A percentile compares a stretch with the other conserved stretches of the same genome.
Conservation (phyloP, 2,113 vertebrate genomes). For the Regulus satrapa region DNA sequence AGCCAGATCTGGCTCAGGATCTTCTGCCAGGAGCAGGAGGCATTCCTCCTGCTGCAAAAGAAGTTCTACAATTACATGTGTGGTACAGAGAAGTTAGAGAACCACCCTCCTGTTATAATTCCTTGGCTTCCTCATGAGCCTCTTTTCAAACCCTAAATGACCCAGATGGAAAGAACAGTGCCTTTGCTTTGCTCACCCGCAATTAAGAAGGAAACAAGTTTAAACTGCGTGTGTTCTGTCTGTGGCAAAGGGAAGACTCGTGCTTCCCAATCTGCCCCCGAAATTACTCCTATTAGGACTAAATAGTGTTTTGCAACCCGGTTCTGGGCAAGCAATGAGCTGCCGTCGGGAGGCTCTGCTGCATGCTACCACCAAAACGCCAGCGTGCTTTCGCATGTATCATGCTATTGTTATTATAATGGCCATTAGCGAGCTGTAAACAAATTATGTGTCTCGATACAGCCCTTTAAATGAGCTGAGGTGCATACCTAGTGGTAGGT, state of each 20-base stretch:
- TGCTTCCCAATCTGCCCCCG: neutral
- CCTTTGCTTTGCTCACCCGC: neutral
- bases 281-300: neutral
- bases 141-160: neutral
- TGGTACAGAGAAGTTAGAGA: neutral
- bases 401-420: neutral
- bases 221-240: neutral
- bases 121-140: neutral
- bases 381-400: slow-evolving; percentile 2
- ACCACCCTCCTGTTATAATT: neutral
- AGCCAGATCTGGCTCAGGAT: neutral
- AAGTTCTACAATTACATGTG: neutral
- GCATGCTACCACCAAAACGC: neutral
- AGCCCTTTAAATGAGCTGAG: neutral
- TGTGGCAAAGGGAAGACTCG: neutral
- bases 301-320: neutral
- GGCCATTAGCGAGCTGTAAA: neutral
- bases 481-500: slow-evolving; percentile 19
- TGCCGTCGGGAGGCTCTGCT: neutral
- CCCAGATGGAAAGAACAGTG: neutral
- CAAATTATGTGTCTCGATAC: neutral
- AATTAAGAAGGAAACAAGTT: slow-evolving; percentile 8
- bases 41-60: neutral
- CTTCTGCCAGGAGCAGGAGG: neutral
- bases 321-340: neutral